Evolutionary conservation across 2,797 vertebrate species (phyloP), one percentile per base, ranked within the genome.

Genomic region (Scolopax bukidnonensis): DNA sequence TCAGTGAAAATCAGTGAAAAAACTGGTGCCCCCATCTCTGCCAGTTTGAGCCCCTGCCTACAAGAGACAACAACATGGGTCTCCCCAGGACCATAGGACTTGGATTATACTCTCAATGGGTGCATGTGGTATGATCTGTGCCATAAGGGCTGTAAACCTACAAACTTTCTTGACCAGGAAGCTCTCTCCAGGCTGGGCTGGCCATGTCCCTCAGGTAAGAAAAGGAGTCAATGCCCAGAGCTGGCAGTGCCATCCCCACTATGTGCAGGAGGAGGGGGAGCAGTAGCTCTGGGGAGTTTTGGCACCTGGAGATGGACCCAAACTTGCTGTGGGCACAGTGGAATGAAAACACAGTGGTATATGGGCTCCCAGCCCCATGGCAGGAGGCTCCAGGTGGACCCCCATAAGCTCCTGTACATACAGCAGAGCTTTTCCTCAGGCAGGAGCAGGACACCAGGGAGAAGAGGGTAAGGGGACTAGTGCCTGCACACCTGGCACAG

Each of bases 271-370:
- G 17, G 17, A 87, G 16, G 27, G 40, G 16, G 13, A n/a, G n/a
- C 30, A 67, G 56, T 48, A 30, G 27, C 10, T 6, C 21, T n/a
- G 53, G 40, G n/a, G 36, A 21, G 5, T 59, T 20, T 45, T n/a
- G 43, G 8, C 60, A 68, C 18, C 40, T 59, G 69, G 36, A 51
- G 51, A 30, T 20, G n/a, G 40, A 56, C 16, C 45, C 45, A 16
- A 10, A 17, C 45, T 36, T 17, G 30, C 36, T 41, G 56, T 2
- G 38, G 16, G 65, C 47, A 10, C 41, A 18, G 19, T 14, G 32
- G 28, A 30, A 12, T 15, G 53, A n/a, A 48, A 76, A 14, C 13
- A 14, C 0, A 0, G 40, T 12, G 41, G 5, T 0, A 6, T 27
- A 10, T 5, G n/a, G 19, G 32, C 20, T 73, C n/a, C 40, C 48